Evolutionary conservation across 2,888 invertebrate species (phyloP).

Genomic region (Stenichneumon culpator): DNA sequence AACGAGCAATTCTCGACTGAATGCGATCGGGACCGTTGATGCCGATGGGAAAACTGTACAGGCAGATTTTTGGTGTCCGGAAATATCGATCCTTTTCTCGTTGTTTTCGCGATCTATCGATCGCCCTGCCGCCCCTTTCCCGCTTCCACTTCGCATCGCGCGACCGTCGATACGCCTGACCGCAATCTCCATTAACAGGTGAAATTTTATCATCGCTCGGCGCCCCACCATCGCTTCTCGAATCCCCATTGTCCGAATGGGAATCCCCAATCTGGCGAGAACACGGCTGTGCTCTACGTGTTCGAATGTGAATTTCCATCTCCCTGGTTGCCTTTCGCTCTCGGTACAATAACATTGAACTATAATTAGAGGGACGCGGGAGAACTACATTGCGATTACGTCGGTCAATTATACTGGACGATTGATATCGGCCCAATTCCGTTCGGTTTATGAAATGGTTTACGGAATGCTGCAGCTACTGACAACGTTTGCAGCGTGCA

Average conservation of each 20-base stretch:
- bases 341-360: constrained; percentile 7
- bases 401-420: constrained; percentile 58
- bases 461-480: neutral
- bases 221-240: neutral
- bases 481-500: too few species aligned
- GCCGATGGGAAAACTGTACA: constrained; percentile 6
- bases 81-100: constrained; percentile 33
- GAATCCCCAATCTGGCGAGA: constrained; percentile 14
- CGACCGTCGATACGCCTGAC: constrained; percentile 28
- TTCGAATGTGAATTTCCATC: constrained; percentile 26
- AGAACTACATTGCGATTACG: constrained; percentile 44
- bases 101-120: constrained; percentile 18
- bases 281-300: constrained; percentile 9
- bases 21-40: constrained; percentile 39
- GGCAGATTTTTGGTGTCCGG: constrained; percentile 9
- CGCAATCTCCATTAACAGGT: constrained; percentile 67
- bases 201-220: constrained; percentile 64
- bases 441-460: constrained; percentile 22
- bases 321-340: neutral
- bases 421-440: constrained; percentile 60
- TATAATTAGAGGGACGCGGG: constrained; percentile 9
- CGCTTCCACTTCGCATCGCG: neutral
- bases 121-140: constrained; percentile 13
- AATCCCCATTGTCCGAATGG: neutral
- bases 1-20: constrained; percentile 52